Evolutionary conservation across 2,797 vertebrate species (phyloP).

Genomic region (Meriones psammophilus): DNA sequence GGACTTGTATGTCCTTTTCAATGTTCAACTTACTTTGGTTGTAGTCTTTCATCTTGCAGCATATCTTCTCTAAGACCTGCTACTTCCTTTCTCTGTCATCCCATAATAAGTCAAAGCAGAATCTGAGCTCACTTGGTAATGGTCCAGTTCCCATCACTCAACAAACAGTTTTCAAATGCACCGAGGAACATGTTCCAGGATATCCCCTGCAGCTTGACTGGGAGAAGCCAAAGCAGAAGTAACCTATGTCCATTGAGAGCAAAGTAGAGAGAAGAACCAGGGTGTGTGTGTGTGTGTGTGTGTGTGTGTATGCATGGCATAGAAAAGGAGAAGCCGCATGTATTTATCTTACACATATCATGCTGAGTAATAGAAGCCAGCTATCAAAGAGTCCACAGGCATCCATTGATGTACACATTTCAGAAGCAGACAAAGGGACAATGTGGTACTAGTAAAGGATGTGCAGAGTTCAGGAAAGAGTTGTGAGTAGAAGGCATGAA

Average conservation of each 20-base stretch:
- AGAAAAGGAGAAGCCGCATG: not conserved
- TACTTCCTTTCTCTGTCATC: not conserved
- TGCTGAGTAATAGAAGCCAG: conserved; percentile 44
- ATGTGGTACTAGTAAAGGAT: not conserved
- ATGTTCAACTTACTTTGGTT: conserved; percentile 22
- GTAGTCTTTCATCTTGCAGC: not conserved
- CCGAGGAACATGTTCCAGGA: not conserved
- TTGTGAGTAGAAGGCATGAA: not conserved
- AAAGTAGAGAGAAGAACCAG: conserved; percentile 34
- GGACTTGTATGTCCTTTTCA: not conserved
- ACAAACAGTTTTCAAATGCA: not conserved
- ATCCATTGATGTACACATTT: not conserved
- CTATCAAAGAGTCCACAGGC: not conserved
- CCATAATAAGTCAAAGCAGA: not conserved
- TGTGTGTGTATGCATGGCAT: not conserved
- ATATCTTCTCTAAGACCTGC: not conserved
- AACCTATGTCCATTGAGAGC: not conserved
- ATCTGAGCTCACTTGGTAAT: not conserved
- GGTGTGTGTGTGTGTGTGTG: not conserved
- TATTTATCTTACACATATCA: not conserved
- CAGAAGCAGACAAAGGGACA: conserved; percentile 30
- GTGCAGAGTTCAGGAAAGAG: not conserved
- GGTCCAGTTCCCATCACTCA: conserved; percentile 23
- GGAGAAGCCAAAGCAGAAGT: not conserved
- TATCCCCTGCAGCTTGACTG: not conserved